Evolutionary conservation across 2,888 invertebrate genomes (phyloP).

Genomic region (Pammene fasciana): DNA sequence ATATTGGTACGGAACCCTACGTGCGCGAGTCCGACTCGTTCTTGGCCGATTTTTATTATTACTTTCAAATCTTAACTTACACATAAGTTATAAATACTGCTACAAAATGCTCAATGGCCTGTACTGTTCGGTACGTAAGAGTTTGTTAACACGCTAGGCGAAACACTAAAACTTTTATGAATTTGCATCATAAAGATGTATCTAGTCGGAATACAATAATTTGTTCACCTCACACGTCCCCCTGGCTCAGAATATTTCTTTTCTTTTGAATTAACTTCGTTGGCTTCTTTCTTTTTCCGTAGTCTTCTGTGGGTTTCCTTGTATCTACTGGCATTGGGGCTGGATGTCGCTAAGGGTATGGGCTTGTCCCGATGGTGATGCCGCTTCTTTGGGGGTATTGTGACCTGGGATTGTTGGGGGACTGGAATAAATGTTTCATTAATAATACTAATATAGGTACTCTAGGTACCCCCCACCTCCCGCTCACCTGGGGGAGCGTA

Average conservation of each 20-base stretch:
- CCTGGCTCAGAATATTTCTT: not conserved
- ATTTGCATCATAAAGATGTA: no score
- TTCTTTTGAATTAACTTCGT: not conserved
- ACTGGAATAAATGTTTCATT: not conserved
- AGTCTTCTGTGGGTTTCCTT: not conserved
- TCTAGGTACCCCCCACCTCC: no score
- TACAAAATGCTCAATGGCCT: no score
- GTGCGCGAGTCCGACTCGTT: no score
- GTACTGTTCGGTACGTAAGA: no score
- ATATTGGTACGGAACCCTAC: no score
- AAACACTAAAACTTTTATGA: no score
- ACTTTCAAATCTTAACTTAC: no score
- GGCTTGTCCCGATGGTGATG: conserved; percentile 11
- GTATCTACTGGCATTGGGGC: not conserved
- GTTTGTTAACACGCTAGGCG: no score
- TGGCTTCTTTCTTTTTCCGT: not conserved
- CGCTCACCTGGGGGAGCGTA: no score
- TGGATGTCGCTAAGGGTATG: not conserved
- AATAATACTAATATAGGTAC: not conserved
- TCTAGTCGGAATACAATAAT: not conserved
- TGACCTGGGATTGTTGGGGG: not conserved
- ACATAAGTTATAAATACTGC: no score
- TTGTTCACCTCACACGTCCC: conserved; percentile 1
- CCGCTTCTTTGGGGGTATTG: not conserved
- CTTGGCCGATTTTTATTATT: no score